A percentile compares a stretch with the other conserved stretches of the same genome.
Conservation (phyloP, 2,888 invertebrate species). For the Margaritifera margaritifera region DNA sequence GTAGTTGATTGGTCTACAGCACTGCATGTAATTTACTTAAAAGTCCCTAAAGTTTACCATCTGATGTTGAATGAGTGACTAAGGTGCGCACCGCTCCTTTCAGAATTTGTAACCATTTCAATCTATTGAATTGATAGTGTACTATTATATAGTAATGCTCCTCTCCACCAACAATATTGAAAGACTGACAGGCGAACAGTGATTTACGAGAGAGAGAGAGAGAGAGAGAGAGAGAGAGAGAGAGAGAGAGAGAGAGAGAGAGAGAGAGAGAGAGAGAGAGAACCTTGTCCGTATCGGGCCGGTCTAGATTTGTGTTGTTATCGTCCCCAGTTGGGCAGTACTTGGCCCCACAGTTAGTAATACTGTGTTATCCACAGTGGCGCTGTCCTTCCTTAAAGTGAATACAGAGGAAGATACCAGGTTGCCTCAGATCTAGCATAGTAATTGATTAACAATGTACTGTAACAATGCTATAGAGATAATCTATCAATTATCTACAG, state of each 20-base stretch:
- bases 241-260: too few relatives aligned
- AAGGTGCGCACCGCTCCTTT: too few relatives aligned
- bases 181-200: too few relatives aligned
- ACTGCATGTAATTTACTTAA: too few relatives aligned
- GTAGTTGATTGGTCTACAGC: too few relatives aligned
- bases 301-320: constrained; percentile 78
- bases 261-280: constrained; percentile 3
- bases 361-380: not conserved
- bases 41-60: too few relatives aligned
- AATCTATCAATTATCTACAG: not conserved
- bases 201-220: not conserved
- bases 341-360: constrained; percentile 69
- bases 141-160: too few relatives aligned
- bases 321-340: constrained; percentile 64
- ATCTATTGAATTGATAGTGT: too few relatives aligned
- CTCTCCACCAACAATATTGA: too few relatives aligned
- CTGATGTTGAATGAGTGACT: not conserved
- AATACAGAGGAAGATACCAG: constrained; percentile 74
- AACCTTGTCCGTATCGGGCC: constrained; percentile 82
- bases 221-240: constrained; percentile 2
- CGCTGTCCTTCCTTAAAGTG: constrained; percentile 11
- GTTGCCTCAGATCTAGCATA: constrained; percentile 96
- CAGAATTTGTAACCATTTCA: too few relatives aligned
- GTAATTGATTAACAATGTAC: not conserved
- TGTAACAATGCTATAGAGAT: not conserved